Base-by-base conservation (phyloP, 2,113 vertebrate species). In the Montifringilla adamsi region DNA sequence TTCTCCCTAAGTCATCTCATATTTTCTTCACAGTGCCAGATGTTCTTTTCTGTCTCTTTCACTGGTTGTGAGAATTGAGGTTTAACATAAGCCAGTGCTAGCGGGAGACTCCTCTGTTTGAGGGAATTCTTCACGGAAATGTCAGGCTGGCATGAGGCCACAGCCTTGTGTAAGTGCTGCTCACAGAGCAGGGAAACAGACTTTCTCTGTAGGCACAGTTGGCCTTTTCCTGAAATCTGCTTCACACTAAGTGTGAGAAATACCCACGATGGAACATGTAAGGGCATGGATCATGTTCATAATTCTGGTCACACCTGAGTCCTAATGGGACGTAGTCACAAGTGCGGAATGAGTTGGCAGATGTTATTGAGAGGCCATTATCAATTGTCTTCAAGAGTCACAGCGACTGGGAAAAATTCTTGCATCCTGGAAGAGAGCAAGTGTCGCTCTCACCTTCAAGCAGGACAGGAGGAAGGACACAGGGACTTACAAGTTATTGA, bases 51-150 rank as follows among this genome's bases (percentile, higher is more conserved):
- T 81, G 35, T 52, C 19, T 75, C n/a, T 90, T 87, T 66, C 62
- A 31, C 35, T 15, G 15, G n/a, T 64, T 64, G 37, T 24, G 52
- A 78, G 66, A 75, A 70, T 9, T 74, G 62, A 37, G 11, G 44
- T 84, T 91, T 91, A 58, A 72, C 30, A 43, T 13, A 68, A 52
- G 58, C 35, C 55, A 58, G 11, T 62, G 82, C 60, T 91, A 91
- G 22, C 7, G 0, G 21, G 35, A 75, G 17, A 37, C 22, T 78
- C 39, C 43, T 77, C 16, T 39, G 2, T 67, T 43, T 37, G 28
- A 91, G 28, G 37, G 73, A 94, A 46, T 95, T 92, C 60, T 74
- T 80, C 41, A 80, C 4, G 6, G 66, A 80, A 92, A 81, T 67
- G n/a, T 47, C n/a, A 77, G 28, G 26, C 28, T 89, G 56, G 30